phyloP scores from a whole-genome alignment of 2,888 invertebrate species.

The Galerucella calmariensis region DNA sequence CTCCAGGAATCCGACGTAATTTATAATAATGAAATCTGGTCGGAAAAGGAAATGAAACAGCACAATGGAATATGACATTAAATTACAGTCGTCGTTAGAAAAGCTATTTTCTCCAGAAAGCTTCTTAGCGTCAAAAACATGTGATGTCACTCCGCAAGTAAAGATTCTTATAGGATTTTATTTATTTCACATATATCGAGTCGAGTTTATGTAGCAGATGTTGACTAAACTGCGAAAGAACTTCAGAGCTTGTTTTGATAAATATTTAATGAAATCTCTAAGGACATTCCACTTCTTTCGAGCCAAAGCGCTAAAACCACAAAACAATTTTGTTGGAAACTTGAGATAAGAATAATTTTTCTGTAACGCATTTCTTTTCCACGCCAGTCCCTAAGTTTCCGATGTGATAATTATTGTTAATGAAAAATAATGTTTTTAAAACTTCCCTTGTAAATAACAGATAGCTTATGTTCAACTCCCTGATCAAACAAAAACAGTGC shows the following conservation, averaged over 20 bases:
- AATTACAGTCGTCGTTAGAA: constrained; percentile 44
- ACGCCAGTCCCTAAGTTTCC: neutral
- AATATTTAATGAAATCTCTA: constrained; percentile 33
- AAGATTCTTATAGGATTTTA: constrained; percentile 38
- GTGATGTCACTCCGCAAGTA: constrained; percentile 41
- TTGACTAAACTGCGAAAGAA: constrained; percentile 33
- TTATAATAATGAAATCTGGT: neutral
- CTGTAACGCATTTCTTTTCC: neutral
- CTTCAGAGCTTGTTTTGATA: constrained; percentile 33
- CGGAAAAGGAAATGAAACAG: constrained; percentile 19
- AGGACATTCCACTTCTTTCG: constrained; percentile 7
- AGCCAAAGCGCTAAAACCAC: constrained; percentile 7
- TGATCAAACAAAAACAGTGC: too few species aligned
- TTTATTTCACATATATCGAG: constrained; percentile 40
- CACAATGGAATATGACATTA: constrained; percentile 40
- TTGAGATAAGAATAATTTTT: constrained; percentile 6
- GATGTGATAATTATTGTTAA: neutral
- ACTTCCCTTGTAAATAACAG: neutral
- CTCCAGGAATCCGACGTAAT: too few species aligned
- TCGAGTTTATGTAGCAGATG: constrained; percentile 35
- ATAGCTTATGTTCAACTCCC: too few species aligned
- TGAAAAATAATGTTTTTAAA: neutral
- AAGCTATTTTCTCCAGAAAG: constrained; percentile 43
- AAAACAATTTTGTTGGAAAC: constrained; percentile 9
- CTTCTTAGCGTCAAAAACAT: constrained; percentile 44